These are phyloP conservation scores for Thumatha senex DNA, from an alignment of 2,888 invertebrate genomes.

Conservation along the genomic window DNA sequence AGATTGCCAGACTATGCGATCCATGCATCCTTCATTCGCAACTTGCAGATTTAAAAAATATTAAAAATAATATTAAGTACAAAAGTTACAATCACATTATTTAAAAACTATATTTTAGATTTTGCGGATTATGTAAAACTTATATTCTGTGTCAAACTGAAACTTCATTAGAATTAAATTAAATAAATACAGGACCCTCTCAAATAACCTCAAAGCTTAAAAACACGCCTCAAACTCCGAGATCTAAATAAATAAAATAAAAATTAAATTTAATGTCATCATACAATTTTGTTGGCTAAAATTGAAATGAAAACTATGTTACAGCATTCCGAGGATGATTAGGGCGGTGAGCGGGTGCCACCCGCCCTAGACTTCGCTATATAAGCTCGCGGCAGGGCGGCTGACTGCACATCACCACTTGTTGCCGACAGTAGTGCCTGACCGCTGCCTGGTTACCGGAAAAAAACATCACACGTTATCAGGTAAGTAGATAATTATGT, in stretches of 20 bases:
- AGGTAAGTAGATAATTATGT: conserved; percentile 57
- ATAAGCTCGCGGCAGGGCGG: conserved; percentile 66
- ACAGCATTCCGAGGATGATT: conserved; percentile 59
- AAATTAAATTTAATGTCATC: conserved; percentile 32
- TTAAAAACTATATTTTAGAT: no score
- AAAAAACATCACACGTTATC: conserved; percentile 49
- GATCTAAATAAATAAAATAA: conserved; percentile 17
- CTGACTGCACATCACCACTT: conserved; percentile 78
- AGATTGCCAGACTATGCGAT: no score
- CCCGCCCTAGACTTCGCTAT: conserved; percentile 52
- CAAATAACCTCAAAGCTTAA: conserved; percentile 1
- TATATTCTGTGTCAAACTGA: no score
- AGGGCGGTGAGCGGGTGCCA: conserved; percentile 72
- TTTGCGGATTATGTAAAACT: no score
- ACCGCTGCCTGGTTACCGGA: conserved; percentile 58
- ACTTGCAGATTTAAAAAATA: no score
- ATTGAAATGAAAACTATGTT: conserved; percentile 76
- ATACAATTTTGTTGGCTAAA: conserved; percentile 60
- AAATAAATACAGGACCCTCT: neutral
- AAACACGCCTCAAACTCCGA: neutral
- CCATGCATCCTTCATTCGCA: no score
- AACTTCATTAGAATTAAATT: no score
- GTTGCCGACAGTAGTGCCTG: conserved; percentile 58
- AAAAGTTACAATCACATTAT: no score
- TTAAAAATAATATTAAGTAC: no score